These are phyloP conservation scores for Thamnophis sirtalis DNA, from an alignment of 2,113 vertebrate genomes.

Conservation along the genomic window DNA sequence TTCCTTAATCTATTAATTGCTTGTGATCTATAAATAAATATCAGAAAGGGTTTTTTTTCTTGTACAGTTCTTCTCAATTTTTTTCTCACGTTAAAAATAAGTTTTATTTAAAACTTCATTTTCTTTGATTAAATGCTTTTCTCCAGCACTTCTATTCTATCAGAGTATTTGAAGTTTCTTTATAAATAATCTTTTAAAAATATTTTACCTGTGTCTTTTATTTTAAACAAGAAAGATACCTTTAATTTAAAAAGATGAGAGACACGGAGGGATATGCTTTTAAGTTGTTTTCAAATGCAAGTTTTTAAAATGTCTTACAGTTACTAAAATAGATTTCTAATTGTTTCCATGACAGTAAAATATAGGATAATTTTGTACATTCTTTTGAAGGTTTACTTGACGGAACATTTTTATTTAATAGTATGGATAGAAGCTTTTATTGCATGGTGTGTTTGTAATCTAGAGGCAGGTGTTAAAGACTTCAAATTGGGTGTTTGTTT, in stretches of 20 bases:
- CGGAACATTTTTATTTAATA: slow-evolving; percentile 14
- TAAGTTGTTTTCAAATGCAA: not conserved
- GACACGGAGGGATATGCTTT: not conserved
- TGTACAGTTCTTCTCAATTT: not conserved
- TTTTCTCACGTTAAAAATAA: not conserved
- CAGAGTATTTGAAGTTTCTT: not conserved
- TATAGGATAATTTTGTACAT: slow-evolving; percentile 16
- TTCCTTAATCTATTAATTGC: not conserved
- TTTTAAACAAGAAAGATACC: not conserved
- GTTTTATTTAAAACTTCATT: not conserved
- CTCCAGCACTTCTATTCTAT: not conserved
- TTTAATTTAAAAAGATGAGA: not conserved
- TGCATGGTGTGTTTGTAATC: slow-evolving; percentile 19
- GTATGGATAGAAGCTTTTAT: slow-evolving; percentile 20
- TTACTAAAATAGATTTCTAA: not conserved
- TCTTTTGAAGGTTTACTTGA: not conserved
- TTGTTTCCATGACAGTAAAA: slow-evolving; percentile 36
- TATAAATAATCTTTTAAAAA: not conserved
- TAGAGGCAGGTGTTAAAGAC: slow-evolving; percentile 22
- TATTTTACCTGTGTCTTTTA: not conserved
- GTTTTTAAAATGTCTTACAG: not conserved
- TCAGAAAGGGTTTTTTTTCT: not conserved
- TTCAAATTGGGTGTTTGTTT: not conserved
- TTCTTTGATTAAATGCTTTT: not conserved
- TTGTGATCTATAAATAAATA: not conserved